Conservation (phyloP, 2,113 vertebrate genomes). For the Grus americana region DNA sequence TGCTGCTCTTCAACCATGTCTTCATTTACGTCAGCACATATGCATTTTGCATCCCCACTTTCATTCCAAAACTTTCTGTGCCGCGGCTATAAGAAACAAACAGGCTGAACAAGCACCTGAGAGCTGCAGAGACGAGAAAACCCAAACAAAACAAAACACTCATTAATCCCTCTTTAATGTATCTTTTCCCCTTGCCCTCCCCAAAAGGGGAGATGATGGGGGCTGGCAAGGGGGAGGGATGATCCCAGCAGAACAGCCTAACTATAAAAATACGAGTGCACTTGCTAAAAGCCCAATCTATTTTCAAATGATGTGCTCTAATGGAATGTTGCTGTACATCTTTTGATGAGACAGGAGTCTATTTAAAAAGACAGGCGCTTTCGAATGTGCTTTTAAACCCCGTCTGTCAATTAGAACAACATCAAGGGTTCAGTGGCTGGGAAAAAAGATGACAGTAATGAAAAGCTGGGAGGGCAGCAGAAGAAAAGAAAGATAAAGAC, state of each 20-base stretch:
- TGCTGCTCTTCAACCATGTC: background rate
- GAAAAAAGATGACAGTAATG: slow-evolving; percentile 79
- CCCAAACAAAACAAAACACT: slow-evolving; percentile 11
- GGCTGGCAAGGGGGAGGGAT: background rate
- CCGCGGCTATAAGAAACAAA: background rate
- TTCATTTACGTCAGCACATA: accelerated
- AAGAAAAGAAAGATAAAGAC: slow-evolving; percentile 61
- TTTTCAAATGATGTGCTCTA: slow-evolving; percentile 78
- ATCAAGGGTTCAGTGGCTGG: slow-evolving; percentile 75
- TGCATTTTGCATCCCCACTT: background rate
- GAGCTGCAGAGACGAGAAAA: background rate
- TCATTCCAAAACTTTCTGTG: slow-evolving; percentile 3
- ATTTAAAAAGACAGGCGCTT: slow-evolving; percentile 79
- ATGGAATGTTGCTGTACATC: slow-evolving; percentile 81
- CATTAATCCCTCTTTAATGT: slow-evolving; percentile 37
- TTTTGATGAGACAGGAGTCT: slow-evolving; percentile 79
- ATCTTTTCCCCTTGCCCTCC: background rate
- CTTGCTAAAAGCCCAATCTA: slow-evolving; percentile 78
- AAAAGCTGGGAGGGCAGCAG: slow-evolving; percentile 70
- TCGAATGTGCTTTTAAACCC: slow-evolving; percentile 78
- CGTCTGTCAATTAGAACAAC: slow-evolving; percentile 79
- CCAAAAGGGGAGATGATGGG: background rate
- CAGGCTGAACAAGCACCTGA: background rate
- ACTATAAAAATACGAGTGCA: slow-evolving; percentile 64
- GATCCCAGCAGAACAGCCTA: slow-evolving; percentile 41